These are phyloP conservation scores for Vanessa cardui DNA, from an alignment of 2,888 invertebrate species.

Conservation along the genomic window DNA sequence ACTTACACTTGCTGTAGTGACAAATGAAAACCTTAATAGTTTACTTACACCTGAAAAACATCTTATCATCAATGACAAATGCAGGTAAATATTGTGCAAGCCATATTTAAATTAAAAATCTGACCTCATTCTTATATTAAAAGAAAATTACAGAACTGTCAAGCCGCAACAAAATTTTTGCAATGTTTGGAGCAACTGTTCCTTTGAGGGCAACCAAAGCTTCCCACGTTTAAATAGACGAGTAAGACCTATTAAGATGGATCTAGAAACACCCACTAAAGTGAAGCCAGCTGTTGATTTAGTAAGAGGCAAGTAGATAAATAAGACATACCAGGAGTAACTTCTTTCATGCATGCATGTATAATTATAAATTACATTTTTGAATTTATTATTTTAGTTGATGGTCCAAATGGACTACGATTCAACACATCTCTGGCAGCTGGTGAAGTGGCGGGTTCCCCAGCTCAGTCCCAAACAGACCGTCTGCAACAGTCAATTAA, in stretches of 20 bases:
- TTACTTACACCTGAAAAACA: constrained; percentile 63
- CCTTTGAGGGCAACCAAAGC: constrained; percentile 85
- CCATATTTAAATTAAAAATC: not conserved
- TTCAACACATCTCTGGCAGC: constrained; percentile 77
- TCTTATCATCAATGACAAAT: constrained; percentile 59
- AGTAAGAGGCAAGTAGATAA: constrained; percentile 71
- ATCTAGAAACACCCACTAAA: constrained; percentile 71
- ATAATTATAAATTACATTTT: no score
- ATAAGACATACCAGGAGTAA: not conserved
- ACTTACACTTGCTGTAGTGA: constrained; percentile 47
- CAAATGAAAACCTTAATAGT: constrained; percentile 58
- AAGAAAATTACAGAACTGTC: constrained; percentile 57
- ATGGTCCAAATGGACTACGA: constrained; percentile 79
- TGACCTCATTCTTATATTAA: not conserved
- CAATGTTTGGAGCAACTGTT: constrained; percentile 63
- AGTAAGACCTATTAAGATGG: constrained; percentile 67
- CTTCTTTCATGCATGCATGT: not conserved
- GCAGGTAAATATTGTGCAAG: constrained; percentile 56
- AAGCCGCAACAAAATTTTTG: constrained; percentile 56
- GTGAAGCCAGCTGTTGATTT: constrained; percentile 71
- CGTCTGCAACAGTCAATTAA: constrained; percentile 80
- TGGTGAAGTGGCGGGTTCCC: constrained; percentile 64
- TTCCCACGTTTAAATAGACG: constrained; percentile 78
- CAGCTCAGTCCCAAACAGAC: constrained; percentile 72
- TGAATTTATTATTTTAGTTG: constrained; percentile 56